phyloP scores from a whole-genome alignment of 2,888 invertebrate species.

The Tipula vernalis region DNA sequence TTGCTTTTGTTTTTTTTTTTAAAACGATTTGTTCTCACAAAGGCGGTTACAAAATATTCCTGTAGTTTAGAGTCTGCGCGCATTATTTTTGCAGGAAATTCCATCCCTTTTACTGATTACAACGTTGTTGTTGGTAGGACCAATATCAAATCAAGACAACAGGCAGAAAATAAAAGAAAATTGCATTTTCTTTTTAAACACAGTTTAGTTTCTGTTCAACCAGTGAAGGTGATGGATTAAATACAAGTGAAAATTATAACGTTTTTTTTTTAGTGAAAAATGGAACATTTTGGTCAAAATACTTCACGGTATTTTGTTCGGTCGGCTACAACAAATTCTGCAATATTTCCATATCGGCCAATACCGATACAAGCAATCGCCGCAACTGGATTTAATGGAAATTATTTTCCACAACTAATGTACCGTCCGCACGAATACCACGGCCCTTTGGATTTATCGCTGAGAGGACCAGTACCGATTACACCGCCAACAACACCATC shows the following conservation, averaged over 20 bases:
- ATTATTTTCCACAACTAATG: background rate
- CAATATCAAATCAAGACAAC: background rate
- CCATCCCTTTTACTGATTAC: background rate
- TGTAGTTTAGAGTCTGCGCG: background rate
- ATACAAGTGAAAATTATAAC: background rate
- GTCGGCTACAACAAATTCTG: background rate
- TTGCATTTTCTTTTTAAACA: background rate
- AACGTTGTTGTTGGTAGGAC: background rate
- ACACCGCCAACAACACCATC: conserved; percentile 36
- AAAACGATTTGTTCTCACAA: background rate
- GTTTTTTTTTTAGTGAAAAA: background rate
- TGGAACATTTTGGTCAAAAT: background rate
- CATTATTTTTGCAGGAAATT: background rate
- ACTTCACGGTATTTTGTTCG: background rate
- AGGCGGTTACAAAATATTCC: background rate
- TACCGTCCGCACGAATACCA: background rate
- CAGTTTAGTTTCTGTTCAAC: background rate
- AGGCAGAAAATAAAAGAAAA: background rate
- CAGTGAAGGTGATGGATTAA: background rate
- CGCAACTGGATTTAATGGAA: background rate
- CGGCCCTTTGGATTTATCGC: conserved; percentile 31
- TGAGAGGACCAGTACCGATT: conserved; percentile 31
- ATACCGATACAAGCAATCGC: conserved; percentile 7
- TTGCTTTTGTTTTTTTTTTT: background rate
- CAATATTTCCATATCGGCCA: conserved; percentile 5